These are phyloP conservation scores for Anomalospiza imberbis DNA, from an alignment of 2,797 vertebrate species.

Conservation along the genomic window DNA sequence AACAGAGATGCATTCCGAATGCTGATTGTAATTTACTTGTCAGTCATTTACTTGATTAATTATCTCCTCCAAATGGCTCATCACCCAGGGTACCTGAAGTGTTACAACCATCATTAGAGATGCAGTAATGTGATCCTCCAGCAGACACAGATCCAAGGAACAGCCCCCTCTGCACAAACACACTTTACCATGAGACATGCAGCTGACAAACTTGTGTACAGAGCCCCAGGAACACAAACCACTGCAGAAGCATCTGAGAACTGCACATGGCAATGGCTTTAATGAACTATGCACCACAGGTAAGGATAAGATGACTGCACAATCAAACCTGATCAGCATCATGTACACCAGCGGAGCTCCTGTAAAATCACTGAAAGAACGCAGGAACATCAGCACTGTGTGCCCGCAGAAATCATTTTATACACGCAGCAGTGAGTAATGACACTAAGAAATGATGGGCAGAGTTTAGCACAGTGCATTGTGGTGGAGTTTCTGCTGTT, in stretches of 20 bases:
- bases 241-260: neutral
- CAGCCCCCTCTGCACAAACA: neutral
- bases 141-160: neutral
- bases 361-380: neutral
- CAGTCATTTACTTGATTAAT: conserved; percentile 39
- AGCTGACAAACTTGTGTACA: neutral
- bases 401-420: neutral
- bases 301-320: neutral
- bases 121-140: neutral
- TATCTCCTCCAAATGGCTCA: conserved; percentile 10
- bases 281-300: neutral
- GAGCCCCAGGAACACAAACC: neutral
- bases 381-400: neutral
- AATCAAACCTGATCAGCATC: neutral
- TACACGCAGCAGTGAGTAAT: neutral
- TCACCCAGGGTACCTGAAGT: neutral
- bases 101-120: neutral
- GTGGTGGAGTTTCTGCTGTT: neutral
- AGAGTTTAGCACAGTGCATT: neutral
- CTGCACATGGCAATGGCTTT: neutral
- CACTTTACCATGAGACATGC: neutral
- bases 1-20: neutral
- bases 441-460: neutral
- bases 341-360: neutral
- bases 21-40: conserved; percentile 17